Evolutionary conservation across 2,113 vertebrate genomes (phyloP).

Genomic region (Turnix velox): DNA sequence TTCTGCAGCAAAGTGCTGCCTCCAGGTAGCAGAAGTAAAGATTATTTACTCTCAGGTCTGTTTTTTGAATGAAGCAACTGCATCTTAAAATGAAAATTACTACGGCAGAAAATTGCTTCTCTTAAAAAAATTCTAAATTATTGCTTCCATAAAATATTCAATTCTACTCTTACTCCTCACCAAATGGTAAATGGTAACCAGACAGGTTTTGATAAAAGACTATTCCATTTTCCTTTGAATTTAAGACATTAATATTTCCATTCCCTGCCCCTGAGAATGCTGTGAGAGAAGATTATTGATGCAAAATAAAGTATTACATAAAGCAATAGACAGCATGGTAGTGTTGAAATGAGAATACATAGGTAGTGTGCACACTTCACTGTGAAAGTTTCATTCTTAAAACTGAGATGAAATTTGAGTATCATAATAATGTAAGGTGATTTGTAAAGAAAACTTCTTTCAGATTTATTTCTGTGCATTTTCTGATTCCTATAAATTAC

Average conservation of each 20-base stretch:
- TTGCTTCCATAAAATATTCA: conserved; percentile 30
- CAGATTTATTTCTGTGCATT: neutral
- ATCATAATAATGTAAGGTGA: neutral
- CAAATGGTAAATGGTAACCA: conserved; percentile 18
- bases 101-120: neutral
- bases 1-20: conserved; percentile 9
- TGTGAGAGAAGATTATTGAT: neutral
- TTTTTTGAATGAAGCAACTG: neutral
- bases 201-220: conserved; percentile 12
- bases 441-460: neutral
- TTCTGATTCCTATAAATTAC: neutral
- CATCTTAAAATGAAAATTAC: conserved; percentile 1
- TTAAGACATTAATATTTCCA: conserved; percentile 3
- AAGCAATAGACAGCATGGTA: neutral
- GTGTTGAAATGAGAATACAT: neutral
- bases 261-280: neutral
- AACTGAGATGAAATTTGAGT: neutral
- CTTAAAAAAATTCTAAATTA: conserved; percentile 26
- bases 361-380: neutral
- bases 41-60: neutral
- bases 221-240: neutral
- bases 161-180: neutral
- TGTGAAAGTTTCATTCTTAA: conserved; percentile 4
- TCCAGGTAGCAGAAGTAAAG: neutral
- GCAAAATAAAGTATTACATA: neutral